Evolutionary conservation across 2,797 vertebrate genomes (phyloP), one percentile per base, ranked within the genome.

Genomic region (Thaleichthys pacificus): DNA sequence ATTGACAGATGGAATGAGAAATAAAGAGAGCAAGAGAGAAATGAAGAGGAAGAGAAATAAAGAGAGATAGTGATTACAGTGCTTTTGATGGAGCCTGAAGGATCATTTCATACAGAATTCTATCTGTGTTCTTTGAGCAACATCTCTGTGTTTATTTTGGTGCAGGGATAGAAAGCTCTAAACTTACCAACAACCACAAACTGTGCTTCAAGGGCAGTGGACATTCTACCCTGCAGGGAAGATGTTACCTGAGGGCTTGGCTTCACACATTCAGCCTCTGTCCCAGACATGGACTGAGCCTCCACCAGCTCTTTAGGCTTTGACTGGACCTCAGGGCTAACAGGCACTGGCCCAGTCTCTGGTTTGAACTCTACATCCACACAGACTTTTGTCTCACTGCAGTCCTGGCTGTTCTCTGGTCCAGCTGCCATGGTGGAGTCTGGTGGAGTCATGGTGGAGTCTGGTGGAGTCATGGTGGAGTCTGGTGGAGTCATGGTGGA

Each of bases 101-200:
- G 51, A n/a, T n/a, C 0, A 19, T 56, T 5, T 5, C 51, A 56
- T 56, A 56, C 5, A 56, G 1, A 56, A 17, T 56, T 56, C 15
- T 56, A 56, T 56, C 6, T 56, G 51, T n/a, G 51, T 56, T 56
- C 1, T n/a, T 56, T 5, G 7, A 7, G 1, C 15, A 17, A 56
- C 51, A 15, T 56, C n/a, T n/a, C n/a, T n/a, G 17, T n/a, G 51
- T 8, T 47, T 47, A 47, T 47, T 11, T 17, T n/a, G 19, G 15
- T 56, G 19, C 17, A 17, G 51, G 19, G 51, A n/a, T 56, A 56
- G 51, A 56, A 56, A n/a, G 51, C 9, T 12, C 26, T 24, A 64
- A 7, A 71, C 82, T 68, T 64, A 88, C 87, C 87, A 62, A 88
- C 76, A 69, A 88, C 72, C 21, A 75, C 38, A 42, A 73, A 68